These are phyloP conservation scores for Gryon sp. DNA, from an alignment of 1,140 invertebrate species.

Conservation along the genomic window DNA sequence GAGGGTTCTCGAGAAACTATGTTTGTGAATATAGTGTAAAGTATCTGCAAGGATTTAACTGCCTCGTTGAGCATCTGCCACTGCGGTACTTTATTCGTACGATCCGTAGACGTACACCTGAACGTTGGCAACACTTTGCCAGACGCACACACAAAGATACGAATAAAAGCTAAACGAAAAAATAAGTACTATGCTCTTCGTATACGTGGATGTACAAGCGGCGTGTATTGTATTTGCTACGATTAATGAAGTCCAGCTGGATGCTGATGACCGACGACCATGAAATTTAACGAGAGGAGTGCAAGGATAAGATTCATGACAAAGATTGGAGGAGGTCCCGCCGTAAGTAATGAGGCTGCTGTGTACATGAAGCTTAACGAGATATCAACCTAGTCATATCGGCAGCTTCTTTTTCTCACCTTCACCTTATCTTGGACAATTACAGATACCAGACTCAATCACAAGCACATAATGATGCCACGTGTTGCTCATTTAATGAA, in stretches of 20 bases:
- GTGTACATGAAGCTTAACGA: constrained; percentile 53
- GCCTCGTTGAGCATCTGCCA: constrained; percentile 64
- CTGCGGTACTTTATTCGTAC: constrained; percentile 60
- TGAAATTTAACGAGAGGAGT: constrained; percentile 72
- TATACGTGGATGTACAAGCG: constrained; percentile 44
- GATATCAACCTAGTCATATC: constrained; percentile 56
- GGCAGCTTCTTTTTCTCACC: constrained; percentile 53
- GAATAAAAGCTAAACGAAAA: constrained; percentile 20
- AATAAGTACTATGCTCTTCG: constrained; percentile 39
- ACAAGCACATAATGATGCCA: constrained; percentile 28
- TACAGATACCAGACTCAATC: constrained; percentile 28
- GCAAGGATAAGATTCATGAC: constrained; percentile 75
- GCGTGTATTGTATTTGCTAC: constrained; percentile 49
- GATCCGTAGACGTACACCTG: constrained; percentile 52
- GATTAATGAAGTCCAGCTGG: constrained; percentile 66
- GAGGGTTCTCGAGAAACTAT: constrained; percentile 48
- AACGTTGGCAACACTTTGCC: constrained; percentile 31
- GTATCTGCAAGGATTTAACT: constrained; percentile 63
- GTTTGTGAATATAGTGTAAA: constrained; percentile 63
- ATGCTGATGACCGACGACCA: constrained; percentile 65
- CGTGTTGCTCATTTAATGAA: constrained; percentile 26
- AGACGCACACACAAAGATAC: constrained; percentile 20
- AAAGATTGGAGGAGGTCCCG: constrained; percentile 65
- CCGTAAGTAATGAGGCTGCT: constrained; percentile 45
- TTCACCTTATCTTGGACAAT: constrained; percentile 3